phyloP scores from a whole-genome alignment of 2,888 invertebrate species.

The Endomychus coccineus region DNA sequence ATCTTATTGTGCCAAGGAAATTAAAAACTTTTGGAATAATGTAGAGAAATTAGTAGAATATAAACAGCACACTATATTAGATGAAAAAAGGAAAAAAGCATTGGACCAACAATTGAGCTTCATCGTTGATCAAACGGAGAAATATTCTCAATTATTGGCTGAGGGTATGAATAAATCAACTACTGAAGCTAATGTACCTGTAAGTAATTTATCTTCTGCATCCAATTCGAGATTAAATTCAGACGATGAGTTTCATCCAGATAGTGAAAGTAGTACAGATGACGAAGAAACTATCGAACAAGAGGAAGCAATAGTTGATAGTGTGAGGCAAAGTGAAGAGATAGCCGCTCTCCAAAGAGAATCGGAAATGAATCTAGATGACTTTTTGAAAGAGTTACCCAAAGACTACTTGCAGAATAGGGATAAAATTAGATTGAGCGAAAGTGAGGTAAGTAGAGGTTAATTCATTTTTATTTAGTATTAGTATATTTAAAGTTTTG shows the following conservation, averaged over 20 bases:
- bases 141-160: slow-evolving; percentile 85
- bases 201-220: slow-evolving; percentile 47
- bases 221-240: slow-evolving; percentile 44
- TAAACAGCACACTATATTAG: slow-evolving; percentile 85
- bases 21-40: slow-evolving; percentile 91
- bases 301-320: slow-evolving; percentile 58
- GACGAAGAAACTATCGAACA: slow-evolving; percentile 93
- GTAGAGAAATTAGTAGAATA: slow-evolving; percentile 96
- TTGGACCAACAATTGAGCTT: slow-evolving; percentile 94
- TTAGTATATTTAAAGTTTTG: too few species aligned
- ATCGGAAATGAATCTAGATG: slow-evolving; percentile 81
- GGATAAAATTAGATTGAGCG: slow-evolving; percentile 49
- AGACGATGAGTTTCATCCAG: slow-evolving; percentile 79
- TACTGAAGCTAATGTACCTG: slow-evolving; percentile 32
- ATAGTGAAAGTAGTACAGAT: slow-evolving; percentile 66
- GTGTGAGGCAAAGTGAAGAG: slow-evolving; percentile 60
- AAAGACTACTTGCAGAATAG: slow-evolving; percentile 69
- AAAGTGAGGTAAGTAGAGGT: slow-evolving; percentile 28
- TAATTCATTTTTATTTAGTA: neutral
- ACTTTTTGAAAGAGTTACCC: slow-evolving; percentile 73
- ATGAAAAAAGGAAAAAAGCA: slow-evolving; percentile 90
- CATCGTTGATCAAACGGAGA: slow-evolving; percentile 97
- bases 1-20: slow-evolving; percentile 84
- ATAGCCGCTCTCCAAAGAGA: slow-evolving; percentile 81
- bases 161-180: slow-evolving; percentile 69